These are phyloP conservation scores for Aleiodes sp. DNA, from an alignment of 1,140 invertebrate species.

Conservation along the genomic window DNA sequence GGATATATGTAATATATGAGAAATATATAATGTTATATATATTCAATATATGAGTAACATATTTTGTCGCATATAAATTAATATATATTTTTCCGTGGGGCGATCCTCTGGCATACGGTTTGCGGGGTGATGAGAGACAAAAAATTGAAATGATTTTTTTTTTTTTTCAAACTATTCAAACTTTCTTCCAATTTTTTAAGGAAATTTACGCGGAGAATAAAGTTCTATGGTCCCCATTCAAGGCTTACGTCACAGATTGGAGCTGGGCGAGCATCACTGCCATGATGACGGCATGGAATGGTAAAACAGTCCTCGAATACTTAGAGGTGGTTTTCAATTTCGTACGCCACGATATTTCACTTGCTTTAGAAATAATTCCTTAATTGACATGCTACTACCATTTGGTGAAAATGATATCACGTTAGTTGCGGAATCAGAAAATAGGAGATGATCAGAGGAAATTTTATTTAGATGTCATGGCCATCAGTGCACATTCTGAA, in stretches of 20 bases:
- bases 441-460: background rate
- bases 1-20: no score
- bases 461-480: conserved; percentile 23
- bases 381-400: conserved; percentile 18
- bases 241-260: conserved; percentile 19
- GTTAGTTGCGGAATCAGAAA: conserved; percentile 1
- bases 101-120: background rate
- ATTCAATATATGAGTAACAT: no score
- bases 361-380: background rate
- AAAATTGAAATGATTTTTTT: conserved; percentile 12
- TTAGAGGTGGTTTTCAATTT: background rate
- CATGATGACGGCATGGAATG: conserved; percentile 26
- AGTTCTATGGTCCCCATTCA: conserved; percentile 18
- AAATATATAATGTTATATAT: no score
- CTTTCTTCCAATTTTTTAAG: conserved; percentile 22
- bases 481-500: background rate
- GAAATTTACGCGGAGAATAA: background rate
- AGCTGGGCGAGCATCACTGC: conserved; percentile 25
- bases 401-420: conserved; percentile 29
- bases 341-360: background rate
- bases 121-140: conserved; percentile 11
- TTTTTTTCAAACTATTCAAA: conserved; percentile 4
- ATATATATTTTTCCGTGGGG: no score
- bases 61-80: no score
- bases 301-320: conserved; percentile 13